Evolutionary conservation across 2,113 vertebrate genomes (phyloP).

Genomic region (Caranx ignobilis): DNA sequence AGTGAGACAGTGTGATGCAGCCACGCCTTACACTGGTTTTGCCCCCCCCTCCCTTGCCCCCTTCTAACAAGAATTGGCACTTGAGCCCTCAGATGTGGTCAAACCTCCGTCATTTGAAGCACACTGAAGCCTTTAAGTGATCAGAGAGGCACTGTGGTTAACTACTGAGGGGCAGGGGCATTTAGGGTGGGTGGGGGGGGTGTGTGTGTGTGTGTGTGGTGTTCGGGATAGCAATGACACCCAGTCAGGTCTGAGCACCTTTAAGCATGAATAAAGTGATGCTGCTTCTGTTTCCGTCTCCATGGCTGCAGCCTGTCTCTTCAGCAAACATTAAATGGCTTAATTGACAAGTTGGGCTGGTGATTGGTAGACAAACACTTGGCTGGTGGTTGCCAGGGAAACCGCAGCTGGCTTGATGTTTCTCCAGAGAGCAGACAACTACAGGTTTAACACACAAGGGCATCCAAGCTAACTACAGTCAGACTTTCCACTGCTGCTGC

Average conservation of each 20-base stretch:
- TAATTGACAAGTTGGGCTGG: not conserved
- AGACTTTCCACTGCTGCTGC: not conserved
- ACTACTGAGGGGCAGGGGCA: not conserved
- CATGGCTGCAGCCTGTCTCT: not conserved
- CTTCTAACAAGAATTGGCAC: not conserved
- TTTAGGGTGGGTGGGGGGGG: not conserved
- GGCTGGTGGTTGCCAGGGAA: conserved; percentile 82
- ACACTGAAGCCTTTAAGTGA: not conserved
- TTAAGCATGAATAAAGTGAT: not conserved
- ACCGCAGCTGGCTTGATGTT: conserved; percentile 58
- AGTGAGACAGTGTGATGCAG: not conserved
- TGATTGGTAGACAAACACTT: conserved; percentile 1
- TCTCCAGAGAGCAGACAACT: not conserved
- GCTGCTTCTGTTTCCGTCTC: too few species aligned
- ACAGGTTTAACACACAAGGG: not conserved
- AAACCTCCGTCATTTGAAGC: not conserved
- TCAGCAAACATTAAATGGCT: not conserved
- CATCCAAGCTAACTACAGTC: not conserved
- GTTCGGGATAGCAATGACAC: not conserved
- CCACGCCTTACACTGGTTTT: not conserved
- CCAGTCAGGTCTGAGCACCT: not conserved
- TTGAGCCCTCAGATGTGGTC: not conserved
- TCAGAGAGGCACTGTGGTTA: not conserved
- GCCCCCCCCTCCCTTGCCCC: not conserved
- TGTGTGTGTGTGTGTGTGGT: too few species aligned